Conservation (phyloP, 1,140 invertebrate genomes). For the Batillaria attramentaria region DNA sequence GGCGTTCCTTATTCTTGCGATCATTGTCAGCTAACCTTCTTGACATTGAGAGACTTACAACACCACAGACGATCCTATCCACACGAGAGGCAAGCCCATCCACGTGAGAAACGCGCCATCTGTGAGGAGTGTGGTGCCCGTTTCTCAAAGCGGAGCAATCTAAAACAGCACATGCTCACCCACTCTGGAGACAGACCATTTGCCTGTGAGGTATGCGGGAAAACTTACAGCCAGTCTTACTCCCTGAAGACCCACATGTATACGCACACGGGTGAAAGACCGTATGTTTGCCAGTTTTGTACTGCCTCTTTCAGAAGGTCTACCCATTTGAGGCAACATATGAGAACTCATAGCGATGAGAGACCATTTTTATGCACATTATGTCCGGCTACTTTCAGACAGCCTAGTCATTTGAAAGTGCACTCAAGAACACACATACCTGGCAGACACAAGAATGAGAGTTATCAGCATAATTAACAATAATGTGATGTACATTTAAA, state of each 20-base stretch:
- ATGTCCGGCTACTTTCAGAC: neutral
- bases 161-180: neutral
- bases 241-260: neutral
- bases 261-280: neutral
- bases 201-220: neutral
- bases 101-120: no score
- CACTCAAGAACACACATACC: neutral
- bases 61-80: no score
- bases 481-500: no score
- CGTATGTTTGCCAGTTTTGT: neutral
- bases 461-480: no score
- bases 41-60: no score
- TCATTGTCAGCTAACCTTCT: no score
- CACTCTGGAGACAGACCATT: neutral
- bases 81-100: no score
- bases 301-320: neutral
- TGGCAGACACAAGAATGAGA: no score
- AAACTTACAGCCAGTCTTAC: neutral
- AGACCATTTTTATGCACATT: neutral
- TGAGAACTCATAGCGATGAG: constrained; percentile 10
- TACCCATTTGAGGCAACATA: neutral
- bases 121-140: no score
- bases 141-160: no score
- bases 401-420: neutral
- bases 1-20: no score